Evolutionary conservation across 2,888 invertebrate genomes (phyloP).

Genomic region (Sialis lutaria): DNA sequence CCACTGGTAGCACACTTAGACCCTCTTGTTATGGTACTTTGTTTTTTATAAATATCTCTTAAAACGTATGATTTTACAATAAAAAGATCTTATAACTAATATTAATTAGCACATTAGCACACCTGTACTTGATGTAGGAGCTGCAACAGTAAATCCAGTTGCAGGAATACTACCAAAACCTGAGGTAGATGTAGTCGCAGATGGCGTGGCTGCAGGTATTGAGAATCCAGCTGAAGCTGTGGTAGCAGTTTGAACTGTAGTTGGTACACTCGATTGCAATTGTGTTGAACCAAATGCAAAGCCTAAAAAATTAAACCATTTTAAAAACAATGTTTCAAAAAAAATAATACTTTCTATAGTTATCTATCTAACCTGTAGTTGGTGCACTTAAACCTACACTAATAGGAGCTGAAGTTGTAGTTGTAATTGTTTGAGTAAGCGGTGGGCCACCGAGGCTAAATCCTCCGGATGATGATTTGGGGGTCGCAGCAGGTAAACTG

Average conservation of each 20-base stretch:
- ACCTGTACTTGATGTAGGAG: conserved; percentile 7
- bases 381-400: neutral
- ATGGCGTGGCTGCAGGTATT: conserved; percentile 5
- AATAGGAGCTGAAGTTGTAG: conserved; percentile 17
- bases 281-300: no score
- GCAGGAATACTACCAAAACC: conserved; percentile 6
- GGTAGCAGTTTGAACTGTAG: conserved; percentile 10
- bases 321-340: neutral
- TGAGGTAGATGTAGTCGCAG: conserved; percentile 6
- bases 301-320: no score
- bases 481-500: conserved; percentile 12
- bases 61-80: no score
- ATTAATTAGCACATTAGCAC: no score
- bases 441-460: conserved; percentile 13
- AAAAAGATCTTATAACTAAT: no score
- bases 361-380: neutral
- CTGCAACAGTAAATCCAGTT: conserved; percentile 15
- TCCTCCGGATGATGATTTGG: conserved; percentile 11
- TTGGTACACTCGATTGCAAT: conserved; percentile 5
- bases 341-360: neutral
- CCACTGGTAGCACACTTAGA: no score
- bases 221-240: conserved; percentile 7
- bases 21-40: no score
- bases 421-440: conserved; percentile 14
- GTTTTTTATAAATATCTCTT: no score